Base-by-base conservation (phyloP, 2,113 vertebrate genomes). In the Taurulus bubalis region DNA sequence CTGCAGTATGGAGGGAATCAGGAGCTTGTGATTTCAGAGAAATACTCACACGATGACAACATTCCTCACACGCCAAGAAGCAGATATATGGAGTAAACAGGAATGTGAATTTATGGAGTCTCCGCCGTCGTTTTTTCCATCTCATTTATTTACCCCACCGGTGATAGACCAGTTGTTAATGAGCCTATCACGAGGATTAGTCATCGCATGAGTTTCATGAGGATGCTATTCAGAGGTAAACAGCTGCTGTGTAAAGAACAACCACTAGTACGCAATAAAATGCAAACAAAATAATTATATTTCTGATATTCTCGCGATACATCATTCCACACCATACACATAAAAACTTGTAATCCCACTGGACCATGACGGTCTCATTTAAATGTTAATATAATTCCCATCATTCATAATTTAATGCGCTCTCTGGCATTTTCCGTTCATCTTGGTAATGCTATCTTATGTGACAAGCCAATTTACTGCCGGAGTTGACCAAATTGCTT, bases 351-450 rank as follows among this genome's bases (percentile, higher is more conserved):
- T 88, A 73, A 82, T 79, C 74, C 83, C 75, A 32, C 77, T 84
- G 85, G 85, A 91, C 83, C 91, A 66, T 88, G 88, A 92, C 90
- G 77, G 77, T 85, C 93, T 92, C 87, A 93, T 93, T 93, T 91
- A 90, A 93, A 93, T 94, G 89, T 90, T 90, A 93, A 94, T 92
- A 92, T 79, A 86, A 90, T 90, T 89, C 85, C 80, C 92, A 91
- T 93, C 89, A 79, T 86, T 94, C 90, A 90, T 91, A 85, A 91
- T 90, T 90, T 84, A 89, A 86, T 85, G 88, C 75, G 82, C 83
- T 79, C 85, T 53, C 32, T 84, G 90, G 84, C 87, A 86, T 89
- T 91, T 83, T 85, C 73, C 8, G 79, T 90, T 91, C 83, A 86
- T 91, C 83, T 87, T 40, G n/a, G 63, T 82, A 80, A 83, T 67